Evolutionary conservation across 2,113 vertebrate genomes (phyloP), one percentile per base, ranked within the genome.

Genomic region (Pseudopipra pipra): DNA sequence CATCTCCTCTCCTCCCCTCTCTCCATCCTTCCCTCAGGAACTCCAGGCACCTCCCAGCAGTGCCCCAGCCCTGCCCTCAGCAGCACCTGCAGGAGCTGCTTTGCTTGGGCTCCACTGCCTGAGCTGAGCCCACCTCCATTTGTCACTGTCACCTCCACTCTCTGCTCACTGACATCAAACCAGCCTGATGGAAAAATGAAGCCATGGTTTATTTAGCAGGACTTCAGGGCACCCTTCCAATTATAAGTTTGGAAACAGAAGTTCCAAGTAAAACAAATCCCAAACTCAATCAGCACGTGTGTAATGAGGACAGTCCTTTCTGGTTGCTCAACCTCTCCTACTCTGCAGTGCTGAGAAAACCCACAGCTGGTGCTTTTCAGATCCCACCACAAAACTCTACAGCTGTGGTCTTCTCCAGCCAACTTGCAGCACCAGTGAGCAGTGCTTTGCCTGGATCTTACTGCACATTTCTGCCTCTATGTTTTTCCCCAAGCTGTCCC

Each of bases 91-190:
- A 14, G 35, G 25, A 2, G 2, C 83, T 28, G 54, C n/a, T 62
- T 20, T 16, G 35, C 35, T 72, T 20, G 62, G 83, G 3, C 76
- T 79, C 37, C 12, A 8, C 46, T 47, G 43, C 44, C 80, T 73
- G 46, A n/a, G 49, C 24, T 15, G 28, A 44, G 76, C 31, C 58
- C 78, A 44, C 16, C 66, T 85, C 85, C 11, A 72, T 91, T 82
- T 94, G 81, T 95, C 95, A 82, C 5, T 91, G 85, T 89, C 95
- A 85, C 66, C 81, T 46, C 22, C 92, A 47, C 61, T 68, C 74
- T 73, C 54, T 76, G 92, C 2, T 47, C 71, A 2, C 70, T 76
- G 87, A 56, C 85, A 79, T 77, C 74, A 9, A 21, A 25, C 13
- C 46, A 75, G 74, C 70, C 71, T 47, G 8, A n/a, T 18, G 66